These are phyloP conservation scores for Pelodytes ibericus DNA, from an alignment of 2,797 vertebrate species.

Conservation along the genomic window DNA sequence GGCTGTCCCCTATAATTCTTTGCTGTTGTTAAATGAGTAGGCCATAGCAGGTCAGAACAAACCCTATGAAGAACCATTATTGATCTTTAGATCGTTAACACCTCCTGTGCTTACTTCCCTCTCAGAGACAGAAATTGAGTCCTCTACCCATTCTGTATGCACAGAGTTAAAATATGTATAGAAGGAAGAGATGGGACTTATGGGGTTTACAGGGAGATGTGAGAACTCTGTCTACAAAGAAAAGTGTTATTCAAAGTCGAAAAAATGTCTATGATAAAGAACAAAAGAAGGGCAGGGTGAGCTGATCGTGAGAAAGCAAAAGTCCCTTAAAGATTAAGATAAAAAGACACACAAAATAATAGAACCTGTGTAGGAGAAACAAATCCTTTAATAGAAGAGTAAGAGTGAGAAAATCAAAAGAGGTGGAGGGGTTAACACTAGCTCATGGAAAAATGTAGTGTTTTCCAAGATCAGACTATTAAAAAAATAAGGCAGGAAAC, in stretches of 20 bases:
- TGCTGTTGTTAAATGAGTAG: no score
- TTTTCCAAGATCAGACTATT: slow-evolving; percentile 51
- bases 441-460: slow-evolving; percentile 33
- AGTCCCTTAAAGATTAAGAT: background rate
- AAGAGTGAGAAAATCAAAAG: background rate
- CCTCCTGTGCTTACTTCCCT: no score
- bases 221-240: background rate
- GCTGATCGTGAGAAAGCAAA: slow-evolving; percentile 21
- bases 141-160: background rate
- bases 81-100: no score
- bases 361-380: background rate
- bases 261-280: slow-evolving; percentile 1
- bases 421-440: slow-evolving; percentile 20
- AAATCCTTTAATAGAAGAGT: background rate
- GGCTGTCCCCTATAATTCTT: no score
- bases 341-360: background rate
- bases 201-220: background rate
- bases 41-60: no score
- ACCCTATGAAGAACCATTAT: no score
- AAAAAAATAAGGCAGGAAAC: slow-evolving; percentile 51
- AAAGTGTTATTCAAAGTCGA: background rate
- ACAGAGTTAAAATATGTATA: background rate
- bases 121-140: no score
- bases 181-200: background rate
- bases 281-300: slow-evolving; percentile 10